Evolutionary conservation across 2,888 invertebrate species (phyloP).

Genomic region (Diadegma fenestrale): DNA sequence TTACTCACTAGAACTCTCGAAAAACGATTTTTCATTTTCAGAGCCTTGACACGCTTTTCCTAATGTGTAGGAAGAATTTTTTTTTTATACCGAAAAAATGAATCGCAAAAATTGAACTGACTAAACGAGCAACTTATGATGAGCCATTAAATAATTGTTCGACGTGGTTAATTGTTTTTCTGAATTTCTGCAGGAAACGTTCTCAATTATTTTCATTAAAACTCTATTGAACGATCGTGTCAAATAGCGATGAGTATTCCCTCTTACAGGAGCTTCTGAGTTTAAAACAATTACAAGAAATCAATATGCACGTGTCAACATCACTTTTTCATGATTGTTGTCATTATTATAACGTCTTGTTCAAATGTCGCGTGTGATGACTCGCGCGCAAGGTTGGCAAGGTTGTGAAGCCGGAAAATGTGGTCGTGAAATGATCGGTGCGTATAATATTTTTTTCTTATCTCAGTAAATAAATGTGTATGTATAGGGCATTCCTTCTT

Average conservation of each 20-base stretch:
- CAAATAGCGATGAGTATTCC: background rate
- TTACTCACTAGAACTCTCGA: background rate
- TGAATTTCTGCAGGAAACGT: background rate
- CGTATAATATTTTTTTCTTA: constrained; percentile 19
- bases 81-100: background rate
- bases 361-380: constrained; percentile 28
- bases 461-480: background rate
- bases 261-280: background rate
- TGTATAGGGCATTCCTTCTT: background rate
- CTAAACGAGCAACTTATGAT: background rate
- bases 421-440: constrained; percentile 21
- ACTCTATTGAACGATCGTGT: no score
- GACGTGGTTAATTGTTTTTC: background rate
- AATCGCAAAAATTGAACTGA: background rate
- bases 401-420: constrained; percentile 47
- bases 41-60: background rate
- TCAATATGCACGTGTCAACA: background rate
- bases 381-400: constrained; percentile 42
- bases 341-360: constrained; percentile 3
- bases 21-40: background rate
- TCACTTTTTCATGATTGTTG: background rate
- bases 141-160: background rate
- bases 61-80: background rate
- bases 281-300: background rate
- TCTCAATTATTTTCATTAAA: background rate